phyloP scores from a whole-genome alignment of 2,888 invertebrate genomes.

The Oscheius myriophilus region DNA sequence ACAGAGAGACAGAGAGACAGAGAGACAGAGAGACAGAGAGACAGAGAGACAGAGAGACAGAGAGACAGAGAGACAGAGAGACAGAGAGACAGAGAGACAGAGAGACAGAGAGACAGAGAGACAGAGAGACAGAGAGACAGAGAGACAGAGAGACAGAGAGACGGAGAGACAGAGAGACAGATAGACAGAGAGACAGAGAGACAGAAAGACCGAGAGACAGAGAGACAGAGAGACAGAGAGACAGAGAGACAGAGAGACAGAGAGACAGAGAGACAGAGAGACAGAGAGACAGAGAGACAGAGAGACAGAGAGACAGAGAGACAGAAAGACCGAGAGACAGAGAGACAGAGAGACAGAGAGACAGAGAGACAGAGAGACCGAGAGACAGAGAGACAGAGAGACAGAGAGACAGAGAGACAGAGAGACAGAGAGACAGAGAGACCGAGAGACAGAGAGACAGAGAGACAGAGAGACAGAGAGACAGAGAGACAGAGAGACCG shows the following conservation, averaged over 20 bases:
- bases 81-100: conserved; percentile 1
- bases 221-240: conserved; percentile 1
- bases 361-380: conserved; percentile 2
- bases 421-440: background rate
- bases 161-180: background rate
- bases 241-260: background rate
- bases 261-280: background rate
- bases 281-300: background rate
- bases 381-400: background rate
- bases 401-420: background rate
- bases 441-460: background rate
- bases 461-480: background rate
- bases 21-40: background rate
- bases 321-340: background rate
- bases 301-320: background rate
- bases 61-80: background rate
- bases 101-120: background rate
- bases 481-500: background rate
- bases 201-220: background rate
- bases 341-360: background rate
- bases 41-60: background rate
- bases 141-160: background rate
- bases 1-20: background rate
- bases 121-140: background rate
- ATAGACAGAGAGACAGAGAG: background rate